These are phyloP conservation scores for Calameuta idolon DNA, from an alignment of 2,888 invertebrate genomes.

Conservation along the genomic window DNA sequence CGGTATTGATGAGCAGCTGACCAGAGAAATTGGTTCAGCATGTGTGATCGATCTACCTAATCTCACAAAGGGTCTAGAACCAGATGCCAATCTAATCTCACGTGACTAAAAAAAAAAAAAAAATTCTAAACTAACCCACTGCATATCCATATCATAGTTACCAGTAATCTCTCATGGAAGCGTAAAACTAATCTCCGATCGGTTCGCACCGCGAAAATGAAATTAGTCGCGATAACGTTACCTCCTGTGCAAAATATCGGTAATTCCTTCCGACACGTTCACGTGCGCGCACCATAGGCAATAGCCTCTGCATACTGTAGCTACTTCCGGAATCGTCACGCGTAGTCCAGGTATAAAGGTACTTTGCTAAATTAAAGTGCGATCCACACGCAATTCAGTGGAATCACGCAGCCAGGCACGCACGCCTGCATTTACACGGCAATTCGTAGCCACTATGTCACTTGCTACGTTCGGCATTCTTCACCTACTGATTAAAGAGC, in stretches of 20 bases:
- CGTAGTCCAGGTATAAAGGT: neutral
- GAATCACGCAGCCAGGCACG: slow-evolving; percentile 27
- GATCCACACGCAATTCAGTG: slow-evolving; percentile 47
- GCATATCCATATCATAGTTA: neutral
- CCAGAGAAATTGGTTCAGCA: slow-evolving; percentile 61
- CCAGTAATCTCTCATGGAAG: neutral
- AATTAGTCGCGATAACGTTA: neutral
- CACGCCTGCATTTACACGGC: slow-evolving; percentile 3
- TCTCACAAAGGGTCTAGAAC: slow-evolving; percentile 53
- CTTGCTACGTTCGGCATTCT: slow-evolving; percentile 29
- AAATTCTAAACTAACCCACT: neutral
- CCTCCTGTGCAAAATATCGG: neutral
- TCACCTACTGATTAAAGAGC: slow-evolving; percentile 34
- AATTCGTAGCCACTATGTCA: slow-evolving; percentile 9
- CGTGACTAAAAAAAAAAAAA: neutral
- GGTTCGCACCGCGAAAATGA: slow-evolving; percentile 35
- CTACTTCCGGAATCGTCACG: neutral
- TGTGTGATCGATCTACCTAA: slow-evolving; percentile 62
- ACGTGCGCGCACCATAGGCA: neutral
- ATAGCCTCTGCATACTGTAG: neutral
- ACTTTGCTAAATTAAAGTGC: slow-evolving; percentile 53
- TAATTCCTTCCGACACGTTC: neutral
- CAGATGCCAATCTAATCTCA: slow-evolving; percentile 42
- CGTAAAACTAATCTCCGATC: slow-evolving; percentile 51
- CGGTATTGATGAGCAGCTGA: slow-evolving; percentile 63